phyloP scores from a whole-genome alignment of 2,113 vertebrate species.

The Gymnogyps californianus region DNA sequence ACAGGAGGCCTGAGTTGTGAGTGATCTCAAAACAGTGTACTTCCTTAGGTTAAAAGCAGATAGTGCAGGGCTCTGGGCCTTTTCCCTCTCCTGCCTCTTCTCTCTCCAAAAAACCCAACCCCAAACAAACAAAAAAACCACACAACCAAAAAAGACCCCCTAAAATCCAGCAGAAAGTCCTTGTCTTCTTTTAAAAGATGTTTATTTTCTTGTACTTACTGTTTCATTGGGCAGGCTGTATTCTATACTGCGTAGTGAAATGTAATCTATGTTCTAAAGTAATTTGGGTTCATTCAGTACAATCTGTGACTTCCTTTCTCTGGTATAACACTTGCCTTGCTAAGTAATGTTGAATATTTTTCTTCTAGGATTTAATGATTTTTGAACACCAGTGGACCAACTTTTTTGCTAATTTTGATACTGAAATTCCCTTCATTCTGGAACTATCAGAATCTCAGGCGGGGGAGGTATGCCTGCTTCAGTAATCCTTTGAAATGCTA shows the following conservation, averaged over 20 bases:
- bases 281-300: background rate
- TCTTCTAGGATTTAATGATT: slow-evolving; percentile 78
- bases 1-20: background rate
- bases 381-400: slow-evolving; percentile 92
- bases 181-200: background rate
- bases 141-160: background rate
- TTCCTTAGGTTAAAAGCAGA: background rate
- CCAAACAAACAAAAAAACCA: fast-evolving
- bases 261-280: background rate
- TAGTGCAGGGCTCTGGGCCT: background rate
- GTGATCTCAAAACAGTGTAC: background rate
- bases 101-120: background rate
- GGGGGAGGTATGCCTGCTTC: slow-evolving; percentile 80
- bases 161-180: background rate
- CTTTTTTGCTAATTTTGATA: slow-evolving; percentile 90
- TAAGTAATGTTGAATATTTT: background rate
- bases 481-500: background rate
- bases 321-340: background rate
- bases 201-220: background rate
- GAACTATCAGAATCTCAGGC: slow-evolving; percentile 95
- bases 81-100: background rate
- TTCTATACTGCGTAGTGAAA: background rate
- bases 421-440: slow-evolving; percentile 90
- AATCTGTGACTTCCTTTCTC: background rate
- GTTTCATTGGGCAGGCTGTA: background rate